These are phyloP conservation scores for Aptenodytes patagonicus DNA, from an alignment of 2,113 vertebrate genomes.

Conservation along the genomic window DNA sequence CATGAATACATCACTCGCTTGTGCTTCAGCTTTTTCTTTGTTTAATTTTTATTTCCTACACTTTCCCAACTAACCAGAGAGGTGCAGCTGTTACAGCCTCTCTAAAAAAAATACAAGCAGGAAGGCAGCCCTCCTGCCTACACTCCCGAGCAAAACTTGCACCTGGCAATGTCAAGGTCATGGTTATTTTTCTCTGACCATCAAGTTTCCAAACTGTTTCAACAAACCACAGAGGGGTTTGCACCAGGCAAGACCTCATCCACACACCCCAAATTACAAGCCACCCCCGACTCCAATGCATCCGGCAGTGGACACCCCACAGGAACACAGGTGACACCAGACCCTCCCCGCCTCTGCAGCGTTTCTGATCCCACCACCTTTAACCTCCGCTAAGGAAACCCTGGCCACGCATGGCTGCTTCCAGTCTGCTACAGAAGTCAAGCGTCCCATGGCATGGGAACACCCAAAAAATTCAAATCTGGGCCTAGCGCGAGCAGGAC, in stretches of 20 bases:
- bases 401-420: background rate
- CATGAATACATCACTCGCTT: background rate
- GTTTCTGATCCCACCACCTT: background rate
- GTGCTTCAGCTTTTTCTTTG: background rate
- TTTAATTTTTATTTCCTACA: background rate
- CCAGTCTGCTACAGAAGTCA: background rate
- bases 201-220: background rate
- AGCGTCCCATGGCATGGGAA: background rate
- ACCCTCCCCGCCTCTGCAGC: rapidly evolving
- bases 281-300: rapidly evolving
- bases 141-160: background rate
- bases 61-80: background rate
- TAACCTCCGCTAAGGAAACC: background rate
- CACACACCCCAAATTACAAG: background rate
- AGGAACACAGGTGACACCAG: rapidly evolving
- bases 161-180: background rate
- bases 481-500: background rate
- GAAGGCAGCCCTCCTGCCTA: background rate
- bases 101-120: background rate
- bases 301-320: rapidly evolving
- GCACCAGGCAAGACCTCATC: background rate
- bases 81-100: background rate
- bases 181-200: background rate
- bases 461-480: background rate
- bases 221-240: background rate